Evolutionary conservation across 1,140 invertebrate genomes (phyloP), one percentile per base, ranked within the genome.

Genomic region (Aphaenogaster rudis): DNA sequence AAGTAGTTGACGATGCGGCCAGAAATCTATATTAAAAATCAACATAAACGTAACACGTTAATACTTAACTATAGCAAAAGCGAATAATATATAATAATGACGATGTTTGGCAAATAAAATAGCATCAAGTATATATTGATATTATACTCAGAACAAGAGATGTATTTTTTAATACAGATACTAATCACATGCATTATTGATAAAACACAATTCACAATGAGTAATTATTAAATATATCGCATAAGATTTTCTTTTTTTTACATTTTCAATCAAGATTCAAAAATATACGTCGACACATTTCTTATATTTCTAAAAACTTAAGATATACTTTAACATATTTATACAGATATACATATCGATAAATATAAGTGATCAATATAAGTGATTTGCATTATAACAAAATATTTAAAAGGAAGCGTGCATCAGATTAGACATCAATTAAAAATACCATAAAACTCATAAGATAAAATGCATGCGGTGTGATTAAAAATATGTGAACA

Each of bases 11-110:
- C 17, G 39, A 13, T 11, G 21, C 1, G 5, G 50, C 9, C 39
- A 45, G 66, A 72, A 59, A 82, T 72, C 52, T 82, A 11, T n/a
- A 71, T 4, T 15, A 61, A 48, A 57, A 69, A 54, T 82, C 28
- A 45, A n/a, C 28, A 15, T 45, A 50, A 59, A 48, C 3, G 3
- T 15, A 71, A 71, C 0, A 81, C 3, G 57, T 57, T 54, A 71
- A 45, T 33, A 33, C 28, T 54, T 36, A 36, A 71, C 2, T 69
- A n/a, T 4, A 33, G 17, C 21, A 59, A 59, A 33, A 39, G 6
- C 1, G 39, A 52, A 59, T 36, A 72, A 72, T 72, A 59, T 57
- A 57, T 39, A n/a, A 79, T 50, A 66, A 39, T 2, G 8, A 69
- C 17, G 21, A 42, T 81, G 3, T 15, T 50, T 15, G 17, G 6